phyloP scores from a whole-genome alignment of 2,113 vertebrate species.

The Chamaetylas fuelleborni region DNA sequence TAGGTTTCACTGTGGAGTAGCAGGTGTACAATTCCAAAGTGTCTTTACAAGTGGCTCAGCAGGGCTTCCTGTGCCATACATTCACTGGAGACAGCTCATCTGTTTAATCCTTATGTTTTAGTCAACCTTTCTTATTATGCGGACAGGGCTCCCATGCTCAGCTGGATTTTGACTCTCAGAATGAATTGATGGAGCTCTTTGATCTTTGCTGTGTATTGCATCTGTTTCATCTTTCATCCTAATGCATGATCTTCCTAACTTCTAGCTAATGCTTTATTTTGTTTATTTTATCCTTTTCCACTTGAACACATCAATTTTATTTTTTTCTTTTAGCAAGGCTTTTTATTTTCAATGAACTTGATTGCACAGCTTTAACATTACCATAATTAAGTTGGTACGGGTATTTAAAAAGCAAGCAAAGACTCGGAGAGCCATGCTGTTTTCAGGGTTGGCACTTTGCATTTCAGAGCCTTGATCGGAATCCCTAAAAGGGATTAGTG shows the following conservation, averaged over 20 bases:
- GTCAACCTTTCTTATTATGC: conserved; percentile 83
- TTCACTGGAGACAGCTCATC: conserved; percentile 80
- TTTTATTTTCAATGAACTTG: conserved; percentile 20
- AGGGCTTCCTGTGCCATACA: conserved; percentile 69
- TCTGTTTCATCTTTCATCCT: conserved; percentile 80
- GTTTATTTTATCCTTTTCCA: background rate
- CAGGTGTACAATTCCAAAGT: conserved; percentile 78
- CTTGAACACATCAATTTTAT: conserved; percentile 41
- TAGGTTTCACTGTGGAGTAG: conserved; percentile 69
- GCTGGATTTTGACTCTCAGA: conserved; percentile 80
- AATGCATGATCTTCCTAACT: conserved; percentile 66
- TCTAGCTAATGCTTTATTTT: conserved; percentile 11
- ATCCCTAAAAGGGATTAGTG: background rate
- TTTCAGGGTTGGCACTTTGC: background rate
- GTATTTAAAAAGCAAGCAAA: background rate
- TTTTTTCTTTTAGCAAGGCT: conserved; percentile 29
- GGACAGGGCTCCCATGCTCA: conserved; percentile 74
- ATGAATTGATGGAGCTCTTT: conserved; percentile 82
- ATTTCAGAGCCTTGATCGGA: background rate
- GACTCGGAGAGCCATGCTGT: background rate
- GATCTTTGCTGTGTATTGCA: conserved; percentile 78
- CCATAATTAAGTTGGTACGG: background rate
- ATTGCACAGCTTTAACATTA: background rate
- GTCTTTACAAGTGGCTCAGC: conserved; percentile 79
- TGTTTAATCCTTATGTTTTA: conserved; percentile 84